Evolutionary conservation across 2,113 vertebrate genomes (phyloP).

Genomic region (Alectura lathami): DNA sequence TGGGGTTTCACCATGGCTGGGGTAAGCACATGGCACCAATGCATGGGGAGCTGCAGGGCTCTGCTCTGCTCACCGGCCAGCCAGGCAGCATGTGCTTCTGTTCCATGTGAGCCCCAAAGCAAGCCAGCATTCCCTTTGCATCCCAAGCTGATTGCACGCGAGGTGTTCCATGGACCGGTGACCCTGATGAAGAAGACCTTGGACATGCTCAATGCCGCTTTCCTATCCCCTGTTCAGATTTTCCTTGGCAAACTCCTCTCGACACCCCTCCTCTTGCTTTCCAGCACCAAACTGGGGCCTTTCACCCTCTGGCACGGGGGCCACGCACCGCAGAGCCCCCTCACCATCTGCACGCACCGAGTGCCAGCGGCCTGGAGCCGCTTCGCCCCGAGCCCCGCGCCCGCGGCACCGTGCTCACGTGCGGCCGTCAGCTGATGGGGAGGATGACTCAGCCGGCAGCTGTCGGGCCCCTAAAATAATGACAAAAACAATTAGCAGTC

Average conservation of each 20-base stretch:
- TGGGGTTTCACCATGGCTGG: neutral
- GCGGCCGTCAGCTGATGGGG: slow-evolving; percentile 86
- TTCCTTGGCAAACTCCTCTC: neutral
- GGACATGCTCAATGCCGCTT: accelerated
- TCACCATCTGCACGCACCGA: neutral
- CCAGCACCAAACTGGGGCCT: accelerated
- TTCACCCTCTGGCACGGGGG: accelerated
- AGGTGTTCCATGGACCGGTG: accelerated
- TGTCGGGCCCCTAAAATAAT: slow-evolving; percentile 92
- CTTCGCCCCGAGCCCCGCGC: neutral
- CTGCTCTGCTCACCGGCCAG: neutral
- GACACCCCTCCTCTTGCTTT: accelerated
- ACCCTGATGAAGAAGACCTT: neutral
- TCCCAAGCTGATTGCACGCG: accelerated
- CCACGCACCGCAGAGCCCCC: neutral
- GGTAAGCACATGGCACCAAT: neutral
- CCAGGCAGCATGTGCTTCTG: neutral
- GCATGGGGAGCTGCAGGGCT: neutral
- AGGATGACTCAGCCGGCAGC: slow-evolving; percentile 90
- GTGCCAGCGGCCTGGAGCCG: neutral
- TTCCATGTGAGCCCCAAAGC: accelerated
- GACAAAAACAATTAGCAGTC: slow-evolving; percentile 94
- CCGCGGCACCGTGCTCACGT: slow-evolving; percentile 64
- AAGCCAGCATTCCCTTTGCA: neutral
- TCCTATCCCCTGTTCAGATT: accelerated